Evolutionary conservation across 2,113 vertebrate genomes (phyloP), one percentile per base, ranked within the genome.

Genomic region (Equus przewalskii): DNA sequence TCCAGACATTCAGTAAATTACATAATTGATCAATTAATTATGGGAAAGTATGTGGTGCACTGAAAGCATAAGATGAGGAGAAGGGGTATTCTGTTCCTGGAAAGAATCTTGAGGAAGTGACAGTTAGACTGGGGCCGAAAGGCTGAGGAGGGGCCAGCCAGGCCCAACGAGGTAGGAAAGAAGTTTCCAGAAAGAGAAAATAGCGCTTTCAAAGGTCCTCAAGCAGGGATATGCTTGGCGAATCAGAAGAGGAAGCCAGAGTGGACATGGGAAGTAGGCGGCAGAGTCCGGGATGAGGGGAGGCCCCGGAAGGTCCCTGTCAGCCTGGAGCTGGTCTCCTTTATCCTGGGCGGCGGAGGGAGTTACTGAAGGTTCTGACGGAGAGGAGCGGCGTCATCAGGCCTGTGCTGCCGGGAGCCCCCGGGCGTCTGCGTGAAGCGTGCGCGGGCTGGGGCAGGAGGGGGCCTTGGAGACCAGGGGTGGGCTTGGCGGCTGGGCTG

Each of bases 261-360:
- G 14, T 60, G 46, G 58, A 18, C 14, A 12, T 2, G 3, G 56
- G 18, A 6, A 33, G 33, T 6, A 15, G 28, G 36, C 9, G 1
- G 78, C 51, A 56, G 76, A 10, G 0, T 19, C 9, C 10, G 4
- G 46, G 22, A 12, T 21, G 44, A 69, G 22, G 41, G 1, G 30
- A 76, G 46, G 33, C 36, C 21, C 6, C 5, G 0, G 5, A 6
- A 58, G 69, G 51, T 67, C 36, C 70, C 33, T 65, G 4, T 69
- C n/a, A 64, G 16, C 18, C 51, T 1, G 3, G 0, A 0, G 24
- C 15, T 36, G n/a, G 18, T 46, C 33, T n/a, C 0, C 24, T 67
- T 41, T 36, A 22, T 91, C 28, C 67, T 64, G 49, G 86, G 49
- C n/a, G 49, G 36, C 22, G 46, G 18, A 44, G 22, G 51, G 21